These are phyloP conservation scores for Stenurella melanura DNA, from an alignment of 2,888 invertebrate species.

Conservation along the genomic window DNA sequence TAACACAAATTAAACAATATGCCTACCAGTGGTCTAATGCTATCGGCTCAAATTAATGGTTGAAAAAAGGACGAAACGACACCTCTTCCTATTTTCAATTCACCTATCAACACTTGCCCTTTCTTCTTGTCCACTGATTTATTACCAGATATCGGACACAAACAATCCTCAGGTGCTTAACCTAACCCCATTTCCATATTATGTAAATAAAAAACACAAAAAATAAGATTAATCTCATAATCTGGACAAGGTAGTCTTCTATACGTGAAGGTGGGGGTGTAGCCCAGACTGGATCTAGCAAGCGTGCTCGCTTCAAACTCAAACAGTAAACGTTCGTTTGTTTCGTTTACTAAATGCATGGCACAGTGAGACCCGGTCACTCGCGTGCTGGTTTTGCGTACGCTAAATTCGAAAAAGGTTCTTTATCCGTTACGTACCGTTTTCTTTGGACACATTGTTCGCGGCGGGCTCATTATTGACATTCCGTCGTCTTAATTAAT, in stretches of 20 bases:
- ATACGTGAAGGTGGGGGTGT: constrained; percentile 45
- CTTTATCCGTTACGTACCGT: constrained; percentile 18
- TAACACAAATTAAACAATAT: neutral
- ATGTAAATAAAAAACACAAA: constrained; percentile 38
- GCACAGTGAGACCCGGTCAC: constrained; percentile 50
- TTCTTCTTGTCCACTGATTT: neutral
- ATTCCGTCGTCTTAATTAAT: constrained; percentile 11
- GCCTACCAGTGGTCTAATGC: neutral
- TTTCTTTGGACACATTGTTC: constrained; percentile 2
- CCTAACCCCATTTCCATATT: constrained; percentile 43
- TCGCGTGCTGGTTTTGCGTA: constrained; percentile 48
- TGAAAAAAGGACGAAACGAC: neutral
- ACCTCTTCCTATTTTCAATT: neutral
- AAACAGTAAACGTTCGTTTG: constrained; percentile 49
- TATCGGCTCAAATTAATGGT: neutral
- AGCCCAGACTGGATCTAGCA: constrained; percentile 22
- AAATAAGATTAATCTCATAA: constrained; percentile 39
- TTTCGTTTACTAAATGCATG: constrained; percentile 50
- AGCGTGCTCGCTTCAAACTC: constrained; percentile 36
- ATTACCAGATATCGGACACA: neutral
- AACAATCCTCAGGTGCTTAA: constrained; percentile 38
- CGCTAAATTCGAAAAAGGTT: constrained; percentile 50
- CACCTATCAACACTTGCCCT: constrained; percentile 11
- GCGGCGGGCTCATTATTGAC: neutral
- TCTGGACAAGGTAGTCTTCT: constrained; percentile 38